Conservation (phyloP, 2,797 vertebrate genomes). For the Acrossocheilus fasciatus region DNA sequence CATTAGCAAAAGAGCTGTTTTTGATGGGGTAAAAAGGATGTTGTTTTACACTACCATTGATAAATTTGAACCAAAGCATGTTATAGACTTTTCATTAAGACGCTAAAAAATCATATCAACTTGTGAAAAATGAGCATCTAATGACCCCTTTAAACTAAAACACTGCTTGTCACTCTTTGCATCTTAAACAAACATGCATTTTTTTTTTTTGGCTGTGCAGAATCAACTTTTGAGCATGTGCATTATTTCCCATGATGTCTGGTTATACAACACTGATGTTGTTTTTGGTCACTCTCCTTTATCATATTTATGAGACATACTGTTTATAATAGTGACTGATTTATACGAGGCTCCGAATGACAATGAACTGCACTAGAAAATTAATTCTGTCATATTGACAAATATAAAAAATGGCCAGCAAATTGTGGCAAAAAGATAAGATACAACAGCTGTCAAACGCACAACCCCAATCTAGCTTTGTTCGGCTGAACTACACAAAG, state of each 20-base stretch:
- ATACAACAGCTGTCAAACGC: neutral
- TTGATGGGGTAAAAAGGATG: no score
- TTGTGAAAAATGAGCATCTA: no score
- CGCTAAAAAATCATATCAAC: no score
- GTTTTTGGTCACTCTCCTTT: neutral
- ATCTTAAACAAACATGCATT: no score
- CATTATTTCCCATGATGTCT: neutral
- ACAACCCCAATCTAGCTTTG: neutral
- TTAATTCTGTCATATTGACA: neutral
- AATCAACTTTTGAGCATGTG: neutral
- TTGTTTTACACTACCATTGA: no score
- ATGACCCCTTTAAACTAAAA: no score
- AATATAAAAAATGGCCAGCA: neutral
- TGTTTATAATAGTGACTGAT: neutral
- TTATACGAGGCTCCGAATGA: neutral
- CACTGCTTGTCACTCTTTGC: no score
- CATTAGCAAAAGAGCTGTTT: no score
- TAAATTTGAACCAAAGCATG: no score
- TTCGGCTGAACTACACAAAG: slow-evolving; percentile 1
- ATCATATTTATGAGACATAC: neutral
- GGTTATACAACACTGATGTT: neutral
- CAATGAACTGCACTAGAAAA: neutral
- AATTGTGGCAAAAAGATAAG: neutral
- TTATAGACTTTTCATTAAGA: no score
- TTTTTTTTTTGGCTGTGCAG: no score